Base-by-base conservation (phyloP, 2,797 vertebrate genomes). In the Anas acuta region DNA sequence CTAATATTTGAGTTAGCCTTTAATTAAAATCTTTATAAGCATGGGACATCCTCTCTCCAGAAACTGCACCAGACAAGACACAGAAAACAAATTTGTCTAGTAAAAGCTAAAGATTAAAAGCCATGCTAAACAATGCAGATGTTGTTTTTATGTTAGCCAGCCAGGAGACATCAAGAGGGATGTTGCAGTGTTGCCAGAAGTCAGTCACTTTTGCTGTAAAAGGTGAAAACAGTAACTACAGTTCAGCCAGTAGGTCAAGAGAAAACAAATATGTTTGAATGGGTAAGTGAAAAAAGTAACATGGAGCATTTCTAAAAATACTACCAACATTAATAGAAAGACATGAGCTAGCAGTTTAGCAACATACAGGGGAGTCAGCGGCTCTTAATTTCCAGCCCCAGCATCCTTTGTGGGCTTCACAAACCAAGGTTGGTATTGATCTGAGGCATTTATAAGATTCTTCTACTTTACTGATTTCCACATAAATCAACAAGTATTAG, bases 271-370 rank as follows among this genome's bases (percentile, higher is more conserved):
- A 28, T 5, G 16, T 90, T 71, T 85, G 69, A 89, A 71, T 26
- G 7, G 8, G 6, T 65, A 74, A 87, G 45, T 74, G 32, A 89
- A 80, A 92, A 80, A 39, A 89, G 57, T 84, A 87, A 62, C 33
- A 72, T 3, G 12, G 11, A 61, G 7, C 35, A 22, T 61, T 89
- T 93, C 91, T 95, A 95, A 93, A 96, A 93, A 93, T 94, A 93
- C 35, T 65, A 25, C 33, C 0, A 2, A 77, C 2, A 1, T 61
- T 85, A 90, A 95, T 58, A 93, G 89, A 87, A 94, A 87, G 54
- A 49, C 58, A 71, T 83, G 87, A 96, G 72, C 37, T 65, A 83
- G 84, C 80, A 87, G 67, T 94, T 87, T 70, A 87, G 66, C 58
- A 62, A 25, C 54, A 91, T 65, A 79, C 57, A 58, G 19, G 37